Percentiles rank a stretch among this genome's conserved stretches.
phyloP scores from a whole-genome alignment of 2,113 vertebrate genomes.

The Bettongia penicillata region DNA sequence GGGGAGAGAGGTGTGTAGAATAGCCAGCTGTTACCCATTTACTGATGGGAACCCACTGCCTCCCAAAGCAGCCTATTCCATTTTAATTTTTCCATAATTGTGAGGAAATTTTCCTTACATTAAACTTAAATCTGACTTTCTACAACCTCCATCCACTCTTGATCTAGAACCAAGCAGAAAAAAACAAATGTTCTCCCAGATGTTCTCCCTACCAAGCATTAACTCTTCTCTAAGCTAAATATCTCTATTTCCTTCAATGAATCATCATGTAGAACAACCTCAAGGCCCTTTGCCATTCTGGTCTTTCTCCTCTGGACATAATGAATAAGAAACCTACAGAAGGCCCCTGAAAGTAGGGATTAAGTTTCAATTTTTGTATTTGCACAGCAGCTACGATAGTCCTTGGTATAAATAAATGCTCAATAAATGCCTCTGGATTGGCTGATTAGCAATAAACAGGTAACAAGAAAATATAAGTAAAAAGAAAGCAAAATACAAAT shows the following conservation, averaged over 20 bases:
- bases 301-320: not conserved
- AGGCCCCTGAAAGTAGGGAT: not conserved
- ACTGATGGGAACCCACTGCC: not conserved
- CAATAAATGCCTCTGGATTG: not conserved
- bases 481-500: not conserved
- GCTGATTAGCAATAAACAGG: not conserved
- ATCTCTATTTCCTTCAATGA: not conserved
- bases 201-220: not conserved
- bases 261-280: not conserved
- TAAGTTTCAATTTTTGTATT: not conserved
- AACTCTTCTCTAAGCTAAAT: not conserved
- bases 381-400: not conserved
- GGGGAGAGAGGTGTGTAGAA: not conserved
- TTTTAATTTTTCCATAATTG: not conserved
- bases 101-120: not conserved
- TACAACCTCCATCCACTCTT: not conserved
- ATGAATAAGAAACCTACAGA: not conserved
- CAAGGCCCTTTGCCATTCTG: not conserved
- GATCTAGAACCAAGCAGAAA: not conserved
- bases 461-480: not conserved
- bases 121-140: not conserved
- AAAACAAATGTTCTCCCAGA: not conserved
- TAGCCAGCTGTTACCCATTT: not conserved
- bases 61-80: not conserved
- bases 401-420: not conserved